These are phyloP conservation scores for Sinocyclocheilus grahami DNA, from an alignment of 2,113 vertebrate species.

Conservation along the genomic window DNA sequence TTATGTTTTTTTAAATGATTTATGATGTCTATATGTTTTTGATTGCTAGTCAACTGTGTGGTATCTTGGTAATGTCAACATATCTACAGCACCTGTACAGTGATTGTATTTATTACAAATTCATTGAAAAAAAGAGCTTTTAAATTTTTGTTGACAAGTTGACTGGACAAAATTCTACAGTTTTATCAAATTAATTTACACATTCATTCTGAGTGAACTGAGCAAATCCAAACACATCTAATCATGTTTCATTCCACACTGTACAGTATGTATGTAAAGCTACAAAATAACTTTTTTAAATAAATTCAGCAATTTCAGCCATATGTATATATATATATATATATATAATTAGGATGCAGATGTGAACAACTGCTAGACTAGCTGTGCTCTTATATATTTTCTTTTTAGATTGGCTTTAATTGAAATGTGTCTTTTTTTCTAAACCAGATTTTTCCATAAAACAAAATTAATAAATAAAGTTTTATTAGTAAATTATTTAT, in stretches of 20 bases:
- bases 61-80: neutral
- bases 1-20: neutral
- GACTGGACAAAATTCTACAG: neutral
- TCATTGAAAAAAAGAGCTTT: neutral
- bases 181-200: neutral
- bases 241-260: neutral
- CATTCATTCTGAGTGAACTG: neutral
- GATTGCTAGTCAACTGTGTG: neutral
- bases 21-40: neutral
- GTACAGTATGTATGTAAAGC: neutral
- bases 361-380: neutral
- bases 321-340: too few species aligned
- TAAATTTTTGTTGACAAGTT: neutral
- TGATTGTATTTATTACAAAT: neutral
- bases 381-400: neutral
- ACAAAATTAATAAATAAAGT: neutral
- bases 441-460: neutral
- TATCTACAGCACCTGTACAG: neutral
- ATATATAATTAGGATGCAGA: neutral
- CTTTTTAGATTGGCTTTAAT: neutral
- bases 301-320: neutral
- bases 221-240: neutral
- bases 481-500: neutral
- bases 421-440: neutral
- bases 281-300: neutral